Evolutionary conservation across 2,113 vertebrate genomes (phyloP), one percentile per base, ranked within the genome.

Genomic region (Nematolebias whitei): DNA sequence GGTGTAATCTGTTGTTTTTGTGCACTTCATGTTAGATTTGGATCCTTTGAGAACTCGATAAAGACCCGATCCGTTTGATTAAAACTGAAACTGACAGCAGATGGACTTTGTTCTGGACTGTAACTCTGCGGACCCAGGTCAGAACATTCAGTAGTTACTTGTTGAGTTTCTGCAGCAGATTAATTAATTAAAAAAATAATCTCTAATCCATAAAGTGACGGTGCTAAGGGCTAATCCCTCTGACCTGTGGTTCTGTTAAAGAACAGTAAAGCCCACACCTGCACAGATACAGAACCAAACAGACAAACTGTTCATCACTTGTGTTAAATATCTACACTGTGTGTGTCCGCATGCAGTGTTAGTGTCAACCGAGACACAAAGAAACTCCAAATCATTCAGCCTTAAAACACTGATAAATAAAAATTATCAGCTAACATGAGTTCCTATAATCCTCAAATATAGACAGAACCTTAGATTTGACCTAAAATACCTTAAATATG

Each of bases 181-280:
- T 39, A 64, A 66, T 35, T n/a, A n/a, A n/a, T n/a, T n/a, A 41
- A 16, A 54, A 35, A 35, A 41, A 18, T 5, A 4, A 76, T 74
- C 47, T 71, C 59, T 80, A 74, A 70, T 71, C 60, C 58, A 78
- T 90, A 89, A 90, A 89, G 89, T 91, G 90, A 84, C 87, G 71
- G 88, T 88, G 89, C 87, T 77, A 84, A 74, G 62, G 71, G 71
- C 50, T 68, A 62, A 79, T 83, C 78, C 83, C 64, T 79, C 87
- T 72, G 57, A 64, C 57, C 48, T 40, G 71, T 68, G 40, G 55
- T 20, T 35, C 19, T 11, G 16, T 35, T 19, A 61, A 48, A 48
- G 41, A 22, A 29, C n/a, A n/a, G n/a, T n/a, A 7, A 35, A 35
- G 32, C 32, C 65, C 68, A 55, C 53, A 57, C 61, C 54, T 67